Evolutionary conservation across 2,113 vertebrate genomes (phyloP).

Genomic region (Steatornis caripensis): DNA sequence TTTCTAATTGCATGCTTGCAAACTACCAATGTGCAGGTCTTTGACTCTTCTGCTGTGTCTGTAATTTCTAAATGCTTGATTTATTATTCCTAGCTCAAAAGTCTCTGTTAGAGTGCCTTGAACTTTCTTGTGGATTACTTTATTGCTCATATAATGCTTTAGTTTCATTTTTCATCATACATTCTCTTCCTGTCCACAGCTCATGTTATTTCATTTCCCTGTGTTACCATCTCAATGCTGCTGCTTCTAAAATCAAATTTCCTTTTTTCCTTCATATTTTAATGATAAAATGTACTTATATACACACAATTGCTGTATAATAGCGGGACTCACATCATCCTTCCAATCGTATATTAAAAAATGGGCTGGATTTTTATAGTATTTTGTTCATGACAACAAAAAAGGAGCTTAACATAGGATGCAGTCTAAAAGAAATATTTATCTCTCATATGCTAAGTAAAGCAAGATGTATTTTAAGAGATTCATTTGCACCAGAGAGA

Average conservation of each 20-base stretch:
- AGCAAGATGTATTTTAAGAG: not conserved
- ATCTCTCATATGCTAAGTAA: constrained; percentile 3
- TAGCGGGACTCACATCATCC: not conserved
- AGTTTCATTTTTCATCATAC: not conserved
- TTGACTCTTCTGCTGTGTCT: not conserved
- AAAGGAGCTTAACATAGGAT: not conserved
- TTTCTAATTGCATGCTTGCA: constrained; percentile 2
- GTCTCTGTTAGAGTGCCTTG: not conserved
- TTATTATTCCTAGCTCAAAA: not conserved
- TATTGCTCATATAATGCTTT: not conserved
- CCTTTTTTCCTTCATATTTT: not conserved
- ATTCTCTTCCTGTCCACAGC: not conserved
- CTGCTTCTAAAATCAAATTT: constrained; percentile 23
- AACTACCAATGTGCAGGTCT: not conserved
- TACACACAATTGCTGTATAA: not conserved
- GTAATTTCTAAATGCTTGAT: not conserved
- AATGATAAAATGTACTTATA: not conserved
- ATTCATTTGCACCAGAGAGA: not conserved
- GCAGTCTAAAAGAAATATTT: not conserved
- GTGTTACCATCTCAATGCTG: not conserved
- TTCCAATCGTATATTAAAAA: not conserved
- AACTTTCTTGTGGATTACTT: not conserved
- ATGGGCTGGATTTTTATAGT: not conserved
- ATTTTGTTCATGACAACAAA: not conserved
- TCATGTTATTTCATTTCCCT: not conserved